Evolutionary conservation across 2,888 invertebrate species (phyloP).

Genomic region (Archaeoteleia sp.): DNA sequence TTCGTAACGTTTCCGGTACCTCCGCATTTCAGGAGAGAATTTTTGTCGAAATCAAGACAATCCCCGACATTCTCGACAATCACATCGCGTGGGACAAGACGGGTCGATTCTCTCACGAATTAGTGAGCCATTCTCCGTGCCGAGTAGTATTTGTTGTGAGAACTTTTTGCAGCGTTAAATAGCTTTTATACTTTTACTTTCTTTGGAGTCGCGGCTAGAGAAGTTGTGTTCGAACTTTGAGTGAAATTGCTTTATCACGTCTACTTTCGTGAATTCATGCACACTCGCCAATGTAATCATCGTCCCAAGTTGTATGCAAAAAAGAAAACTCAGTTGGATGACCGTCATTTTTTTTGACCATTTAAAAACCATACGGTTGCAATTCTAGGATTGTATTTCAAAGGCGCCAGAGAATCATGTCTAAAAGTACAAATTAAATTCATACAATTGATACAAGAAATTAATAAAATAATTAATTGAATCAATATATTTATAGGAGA

Average conservation of each 20-base stretch:
- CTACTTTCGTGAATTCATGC: background rate
- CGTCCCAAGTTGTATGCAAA: background rate
- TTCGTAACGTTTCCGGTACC: slow-evolving; percentile 56
- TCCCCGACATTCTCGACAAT: slow-evolving; percentile 43
- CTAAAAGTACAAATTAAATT: too few species aligned
- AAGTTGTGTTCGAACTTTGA: slow-evolving; percentile 4
- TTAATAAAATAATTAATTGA: too few species aligned
- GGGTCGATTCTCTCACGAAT: slow-evolving; percentile 55
- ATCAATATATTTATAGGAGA: too few species aligned
- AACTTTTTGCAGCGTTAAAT: slow-evolving; percentile 52
- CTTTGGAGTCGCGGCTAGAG: slow-evolving; percentile 12
- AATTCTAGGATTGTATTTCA: background rate
- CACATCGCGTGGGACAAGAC: slow-evolving; percentile 51
- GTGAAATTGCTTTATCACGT: slow-evolving; percentile 38
- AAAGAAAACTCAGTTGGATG: too few species aligned
- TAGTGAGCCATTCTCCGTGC: slow-evolving; percentile 9
- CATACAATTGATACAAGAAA: too few species aligned
- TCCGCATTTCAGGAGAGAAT: slow-evolving; percentile 30
- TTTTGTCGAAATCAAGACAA: slow-evolving; percentile 34
- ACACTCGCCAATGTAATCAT: background rate
- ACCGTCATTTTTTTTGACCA: too few species aligned
- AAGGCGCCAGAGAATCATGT: too few species aligned
- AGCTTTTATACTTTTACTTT: slow-evolving; percentile 47
- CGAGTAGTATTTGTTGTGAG: slow-evolving; percentile 51
- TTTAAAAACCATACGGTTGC: too few species aligned